A percentile compares a stretch with the other conserved stretches of the same genome.
These are phyloP conservation scores for Polydrusus cervinus DNA, from an alignment of 2,888 invertebrate species.

Conservation along the genomic window DNA sequence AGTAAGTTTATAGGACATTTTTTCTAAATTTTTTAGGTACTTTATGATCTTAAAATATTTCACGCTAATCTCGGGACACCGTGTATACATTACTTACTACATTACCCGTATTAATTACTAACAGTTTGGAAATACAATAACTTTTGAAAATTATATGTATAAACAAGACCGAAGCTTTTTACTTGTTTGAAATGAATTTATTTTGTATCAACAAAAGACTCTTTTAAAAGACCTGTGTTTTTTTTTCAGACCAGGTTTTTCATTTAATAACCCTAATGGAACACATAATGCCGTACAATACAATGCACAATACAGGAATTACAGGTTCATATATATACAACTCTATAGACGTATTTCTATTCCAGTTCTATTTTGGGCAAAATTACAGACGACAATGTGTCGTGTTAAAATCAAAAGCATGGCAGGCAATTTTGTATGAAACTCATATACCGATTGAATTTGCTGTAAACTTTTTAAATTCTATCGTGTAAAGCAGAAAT, in stretches of 20 bases:
- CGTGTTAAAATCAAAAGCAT: slow-evolving; percentile 43
- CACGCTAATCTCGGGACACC: too few species aligned
- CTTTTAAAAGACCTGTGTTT: slow-evolving; percentile 5
- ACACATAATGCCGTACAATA: slow-evolving; percentile 8
- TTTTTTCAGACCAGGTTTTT: slow-evolving; percentile 28
- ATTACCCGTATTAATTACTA: too few species aligned
- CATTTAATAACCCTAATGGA: slow-evolving; percentile 46
- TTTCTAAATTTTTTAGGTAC: too few species aligned
- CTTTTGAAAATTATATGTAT: not conserved
- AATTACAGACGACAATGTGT: slow-evolving; percentile 40
- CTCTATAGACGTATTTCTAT: slow-evolving; percentile 26
- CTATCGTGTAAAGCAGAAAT: slow-evolving; percentile 16
- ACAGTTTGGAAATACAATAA: not conserved
- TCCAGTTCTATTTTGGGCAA: slow-evolving; percentile 37
- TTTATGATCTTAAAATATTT: too few species aligned
- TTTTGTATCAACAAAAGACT: slow-evolving; percentile 21
- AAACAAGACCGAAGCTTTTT: not conserved
- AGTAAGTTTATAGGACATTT: too few species aligned
- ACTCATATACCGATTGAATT: slow-evolving; percentile 36
- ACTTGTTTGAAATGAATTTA: slow-evolving; percentile 7
- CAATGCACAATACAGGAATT: slow-evolving; percentile 27
- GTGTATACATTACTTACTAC: too few species aligned
- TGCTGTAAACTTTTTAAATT: slow-evolving; percentile 34
- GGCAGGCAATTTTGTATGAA: slow-evolving; percentile 32
- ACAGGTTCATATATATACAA: slow-evolving; percentile 7